Base-by-base conservation (phyloP, 2,113 vertebrate species). In the Megalops atlanticus region DNA sequence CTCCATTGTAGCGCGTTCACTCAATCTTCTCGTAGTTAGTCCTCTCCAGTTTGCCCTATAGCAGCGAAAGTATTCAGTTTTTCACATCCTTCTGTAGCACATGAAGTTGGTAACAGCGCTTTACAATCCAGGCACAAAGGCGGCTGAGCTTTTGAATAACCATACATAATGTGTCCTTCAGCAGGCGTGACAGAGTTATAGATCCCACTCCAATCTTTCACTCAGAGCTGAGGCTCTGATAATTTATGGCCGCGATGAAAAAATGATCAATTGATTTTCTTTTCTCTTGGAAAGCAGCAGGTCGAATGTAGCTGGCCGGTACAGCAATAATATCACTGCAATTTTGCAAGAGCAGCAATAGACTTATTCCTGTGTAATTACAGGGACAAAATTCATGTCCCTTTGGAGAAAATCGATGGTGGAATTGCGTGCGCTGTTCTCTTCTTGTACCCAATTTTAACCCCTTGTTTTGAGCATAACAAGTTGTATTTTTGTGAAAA, bases 181-280 rank as follows among this genome's bases (percentile, higher is more conserved):
- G 8, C 49, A 24, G 21, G n/a, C 15, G 41, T 43, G 35, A 35
- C 76, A n/a, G 54, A 36, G n/a, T 72, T 77, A 78, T 77, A 40
- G 49, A 81, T 54, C 31, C 33, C 31, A 14, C 39, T 54, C 64
- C 33, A 11, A 38, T 77, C 68, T 41, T 47, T 77, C 68, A 49
- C 36, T 73, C 64, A 71, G 33, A 31, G 33, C 43, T n/a, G 12
- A 70, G 80, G 85, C 84, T 81, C 85, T 5, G 15, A 80, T 69
- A 77, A 85, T 88, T 86, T 87, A 84, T 54, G 83, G 64, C 74
- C 43, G 47, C 81, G 47, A 40, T 54, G 71, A 52, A 74, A 76
- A 86, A 81, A 82, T 52, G 80, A 84, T 80, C 0, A 0, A 79
- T 73, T 88, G 81, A 83, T 86, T 89, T 85, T 84, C 40, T 38